Conservation (phyloP, 2,113 vertebrate species). For the Crotalus viridis region DNA sequence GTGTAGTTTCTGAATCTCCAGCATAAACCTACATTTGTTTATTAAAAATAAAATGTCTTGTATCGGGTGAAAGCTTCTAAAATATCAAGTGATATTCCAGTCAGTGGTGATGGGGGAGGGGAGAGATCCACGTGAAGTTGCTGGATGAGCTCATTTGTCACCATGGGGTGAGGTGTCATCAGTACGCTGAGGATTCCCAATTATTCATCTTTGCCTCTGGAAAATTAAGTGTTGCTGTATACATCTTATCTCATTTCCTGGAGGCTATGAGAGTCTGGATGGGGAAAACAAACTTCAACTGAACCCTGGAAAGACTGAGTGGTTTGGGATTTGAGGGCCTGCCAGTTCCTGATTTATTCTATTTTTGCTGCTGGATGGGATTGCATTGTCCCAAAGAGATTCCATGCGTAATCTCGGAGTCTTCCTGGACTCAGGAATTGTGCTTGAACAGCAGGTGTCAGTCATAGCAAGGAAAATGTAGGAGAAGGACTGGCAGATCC, state of each 20-base stretch:
- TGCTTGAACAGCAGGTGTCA: background rate
- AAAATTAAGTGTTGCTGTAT: background rate
- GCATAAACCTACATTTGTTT: background rate
- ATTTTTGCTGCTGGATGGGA: background rate
- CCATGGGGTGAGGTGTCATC: background rate
- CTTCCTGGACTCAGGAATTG: background rate
- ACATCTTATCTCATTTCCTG: background rate
- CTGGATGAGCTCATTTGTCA: background rate
- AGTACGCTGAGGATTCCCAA: background rate
- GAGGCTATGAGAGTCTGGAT: background rate
- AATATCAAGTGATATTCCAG: background rate
- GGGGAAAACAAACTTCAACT: background rate
- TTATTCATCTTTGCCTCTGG: background rate
- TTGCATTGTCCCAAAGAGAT: too few species aligned
- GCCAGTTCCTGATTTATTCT: background rate
- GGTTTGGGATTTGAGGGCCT: background rate
- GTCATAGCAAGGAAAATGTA: too few species aligned
- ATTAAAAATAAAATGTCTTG: background rate
- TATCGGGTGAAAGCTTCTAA: background rate
- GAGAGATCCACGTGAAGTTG: background rate
- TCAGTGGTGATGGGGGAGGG: background rate
- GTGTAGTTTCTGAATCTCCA: background rate
- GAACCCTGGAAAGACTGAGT: background rate
- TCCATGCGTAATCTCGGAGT: background rate
- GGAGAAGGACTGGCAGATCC: background rate